These are phyloP conservation scores for Xestoiulus laeticollis DNA, from an alignment of 2,888 invertebrate genomes.

Conservation along the genomic window DNA sequence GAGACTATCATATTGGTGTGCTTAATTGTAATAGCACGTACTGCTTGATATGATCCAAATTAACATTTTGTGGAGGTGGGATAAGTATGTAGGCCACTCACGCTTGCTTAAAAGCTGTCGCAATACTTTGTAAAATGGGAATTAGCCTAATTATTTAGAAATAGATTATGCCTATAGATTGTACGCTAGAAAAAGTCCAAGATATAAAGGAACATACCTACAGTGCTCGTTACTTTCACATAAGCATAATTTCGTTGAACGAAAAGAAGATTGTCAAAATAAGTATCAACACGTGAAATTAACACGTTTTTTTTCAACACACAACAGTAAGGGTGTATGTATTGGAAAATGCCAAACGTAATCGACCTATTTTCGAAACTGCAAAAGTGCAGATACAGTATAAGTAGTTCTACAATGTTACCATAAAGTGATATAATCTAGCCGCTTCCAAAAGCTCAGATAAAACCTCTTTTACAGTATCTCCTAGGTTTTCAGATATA, in stretches of 20 bases:
- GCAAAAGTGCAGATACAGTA: not conserved
- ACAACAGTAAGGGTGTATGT: not conserved
- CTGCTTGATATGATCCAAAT: not conserved
- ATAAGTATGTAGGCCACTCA: not conserved
- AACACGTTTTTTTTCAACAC: not conserved
- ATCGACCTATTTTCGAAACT: not conserved
- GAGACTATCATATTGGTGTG: not conserved
- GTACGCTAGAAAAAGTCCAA: not conserved
- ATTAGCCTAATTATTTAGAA: not conserved
- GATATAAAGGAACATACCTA: not conserved
- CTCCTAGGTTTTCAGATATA: not conserved
- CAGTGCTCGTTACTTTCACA: not conserved
- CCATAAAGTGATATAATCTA: not conserved
- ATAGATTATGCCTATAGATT: not conserved
- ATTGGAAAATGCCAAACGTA: not conserved
- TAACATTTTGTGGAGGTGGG: constrained; percentile 6
- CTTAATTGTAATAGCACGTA: too few species aligned
- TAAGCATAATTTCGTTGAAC: not conserved
- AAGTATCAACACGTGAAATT: not conserved
- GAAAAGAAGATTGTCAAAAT: not conserved
- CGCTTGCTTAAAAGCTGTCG: not conserved
- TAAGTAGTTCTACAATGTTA: not conserved
- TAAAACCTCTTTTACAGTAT: not conserved
- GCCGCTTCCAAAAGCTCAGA: not conserved
- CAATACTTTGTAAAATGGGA: not conserved